Evolutionary conservation across 2,888 invertebrate species (phyloP), one percentile per base, ranked within the genome.

Genomic region (Azorinus chamasolen): DNA sequence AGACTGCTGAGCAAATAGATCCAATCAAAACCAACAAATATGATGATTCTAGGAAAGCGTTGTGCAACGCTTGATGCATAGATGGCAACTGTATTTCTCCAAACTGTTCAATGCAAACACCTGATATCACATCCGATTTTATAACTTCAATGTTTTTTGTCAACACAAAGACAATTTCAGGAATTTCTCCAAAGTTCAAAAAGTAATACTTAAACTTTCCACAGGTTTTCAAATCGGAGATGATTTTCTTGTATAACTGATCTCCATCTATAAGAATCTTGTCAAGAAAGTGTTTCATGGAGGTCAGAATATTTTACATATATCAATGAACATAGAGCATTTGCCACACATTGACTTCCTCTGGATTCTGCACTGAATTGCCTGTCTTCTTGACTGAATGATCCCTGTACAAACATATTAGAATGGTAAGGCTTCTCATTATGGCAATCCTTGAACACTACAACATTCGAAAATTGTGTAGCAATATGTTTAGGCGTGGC

Each of bases 301-400:
- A 51, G 22, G 8, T 62, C n/a, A 20, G 32, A 50, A 48, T 22
- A 66, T 5, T 55, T 3, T 41, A 41, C 22, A 61, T 61, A 41
- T 37, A 73, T 50, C 20, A 68, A 37, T 14, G 62, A 48, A 64
- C 53, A 62, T 32, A 74, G 55, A 14, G 69, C 20, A 51, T 63
- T 74, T 3, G 37, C 27, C 10, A 46, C 51, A 46, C 72, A 72
- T 41, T 76, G 79, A 53, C 41, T 57, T 46, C 79, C 79, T 51
- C 79, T 39, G 20, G 69, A 61, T 16, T 39, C 20, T 18, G 14
- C 18, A 39, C 39, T 16, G 61, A 75, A 71, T 37, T 12, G 51
- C 10, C 12, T 43, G 20, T 69, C 37, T 41, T 43, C 64, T 61
- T 75, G 79, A 62, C 63, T 51, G 37, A 66, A 59, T 24, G 63